Conservation (phyloP, 64 coral and sea anemone species). For the Montipora foliosa region DNA sequence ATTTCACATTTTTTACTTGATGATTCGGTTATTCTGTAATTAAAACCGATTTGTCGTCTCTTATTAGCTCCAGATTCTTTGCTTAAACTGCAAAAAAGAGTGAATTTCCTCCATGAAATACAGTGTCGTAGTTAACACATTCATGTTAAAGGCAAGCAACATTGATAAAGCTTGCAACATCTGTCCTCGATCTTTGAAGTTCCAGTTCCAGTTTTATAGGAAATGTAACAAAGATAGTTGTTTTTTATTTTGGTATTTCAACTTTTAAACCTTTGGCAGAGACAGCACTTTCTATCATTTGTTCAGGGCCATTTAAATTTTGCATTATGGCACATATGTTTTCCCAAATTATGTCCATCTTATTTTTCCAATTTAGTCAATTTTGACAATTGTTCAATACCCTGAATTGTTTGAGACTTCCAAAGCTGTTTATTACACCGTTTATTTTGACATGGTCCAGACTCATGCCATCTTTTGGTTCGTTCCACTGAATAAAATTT, state of each 20-base stretch:
- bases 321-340: neutral
- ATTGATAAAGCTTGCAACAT: neutral
- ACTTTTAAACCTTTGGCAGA: neutral
- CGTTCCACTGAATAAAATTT: neutral
- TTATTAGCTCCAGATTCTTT: neutral
- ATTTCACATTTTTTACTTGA: too few species aligned
- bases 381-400: neutral
- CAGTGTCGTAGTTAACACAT: neutral
- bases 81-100: neutral
- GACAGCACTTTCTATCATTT: neutral
- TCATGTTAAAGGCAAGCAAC: neutral
- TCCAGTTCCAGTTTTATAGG: too few species aligned
- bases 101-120: neutral
- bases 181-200: too few species aligned
- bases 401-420: slow-evolving; percentile 14
- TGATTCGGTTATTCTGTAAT: too few species aligned
- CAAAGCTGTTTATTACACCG: neutral
- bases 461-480: too few species aligned
- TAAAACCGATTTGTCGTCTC: neutral
- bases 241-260: neutral
- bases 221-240: neutral
- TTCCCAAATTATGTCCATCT: neutral
- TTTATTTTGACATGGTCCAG: neutral
- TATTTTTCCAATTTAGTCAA: neutral
- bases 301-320: neutral